These are phyloP conservation scores for Dallia pectoralis DNA, from an alignment of 2,797 vertebrate genomes.

Conservation along the genomic window DNA sequence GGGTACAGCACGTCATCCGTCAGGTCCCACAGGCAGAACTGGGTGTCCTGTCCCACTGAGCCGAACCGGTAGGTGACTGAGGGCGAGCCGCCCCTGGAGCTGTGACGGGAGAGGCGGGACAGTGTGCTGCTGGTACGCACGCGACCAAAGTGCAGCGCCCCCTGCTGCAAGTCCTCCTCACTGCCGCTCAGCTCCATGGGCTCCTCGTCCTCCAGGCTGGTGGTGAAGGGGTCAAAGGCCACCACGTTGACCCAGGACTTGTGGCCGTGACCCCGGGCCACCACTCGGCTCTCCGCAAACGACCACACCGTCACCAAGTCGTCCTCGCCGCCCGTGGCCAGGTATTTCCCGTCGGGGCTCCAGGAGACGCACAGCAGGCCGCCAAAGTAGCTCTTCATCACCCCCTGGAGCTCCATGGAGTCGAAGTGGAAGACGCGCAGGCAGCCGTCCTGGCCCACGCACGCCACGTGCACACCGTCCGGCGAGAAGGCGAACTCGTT, in stretches of 20 bases:
- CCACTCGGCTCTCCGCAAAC: slow-evolving; percentile 83
- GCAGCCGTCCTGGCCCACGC: slow-evolving; percentile 89
- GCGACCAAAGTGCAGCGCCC: slow-evolving; percentile 70
- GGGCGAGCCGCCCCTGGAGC: slow-evolving; percentile 71
- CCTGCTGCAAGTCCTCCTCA: slow-evolving; percentile 77
- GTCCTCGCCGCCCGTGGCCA: slow-evolving; percentile 88
- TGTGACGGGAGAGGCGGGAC: slow-evolving; percentile 81
- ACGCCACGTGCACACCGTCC: slow-evolving; percentile 85
- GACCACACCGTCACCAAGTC: slow-evolving; percentile 94
- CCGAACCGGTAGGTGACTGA: slow-evolving; percentile 88
- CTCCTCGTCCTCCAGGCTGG: slow-evolving; percentile 80
- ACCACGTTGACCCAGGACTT: slow-evolving; percentile 95
- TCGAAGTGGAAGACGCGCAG: slow-evolving; percentile 90
- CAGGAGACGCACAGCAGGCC: slow-evolving; percentile 90
- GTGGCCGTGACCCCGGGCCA: slow-evolving; percentile 88
- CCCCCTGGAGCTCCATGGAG: slow-evolving; percentile 89
- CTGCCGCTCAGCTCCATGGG: slow-evolving; percentile 75
- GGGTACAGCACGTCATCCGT: slow-evolving; percentile 86
- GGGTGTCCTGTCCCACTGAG: slow-evolving; percentile 91
- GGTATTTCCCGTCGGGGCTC: slow-evolving; percentile 90
- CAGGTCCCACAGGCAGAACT: slow-evolving; percentile 93
- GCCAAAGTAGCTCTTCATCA: slow-evolving; percentile 94
- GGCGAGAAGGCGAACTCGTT: slow-evolving; percentile 92
- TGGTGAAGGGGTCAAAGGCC: slow-evolving; percentile 88
- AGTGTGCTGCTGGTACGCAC: slow-evolving; percentile 82